Percentiles rank a stretch among this genome's conserved stretches.
These are phyloP conservation scores for Thysanoteuthis rhombus DNA, from an alignment of 2,888 invertebrate species.

Conservation along the genomic window DNA sequence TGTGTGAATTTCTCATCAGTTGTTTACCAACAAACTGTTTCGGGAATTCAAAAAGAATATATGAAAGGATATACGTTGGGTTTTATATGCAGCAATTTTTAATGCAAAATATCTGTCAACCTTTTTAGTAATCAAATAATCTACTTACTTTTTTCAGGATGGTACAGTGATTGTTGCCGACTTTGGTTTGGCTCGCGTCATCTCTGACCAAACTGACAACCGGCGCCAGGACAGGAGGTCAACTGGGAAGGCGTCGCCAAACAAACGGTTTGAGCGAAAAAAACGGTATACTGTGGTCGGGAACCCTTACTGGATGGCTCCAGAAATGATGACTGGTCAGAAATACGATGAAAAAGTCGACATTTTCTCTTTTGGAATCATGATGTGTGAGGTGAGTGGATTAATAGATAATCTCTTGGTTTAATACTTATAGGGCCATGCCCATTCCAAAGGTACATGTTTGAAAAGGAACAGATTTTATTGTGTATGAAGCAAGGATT, in stretches of 20 bases:
- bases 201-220: slow-evolving; percentile 49
- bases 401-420: no score
- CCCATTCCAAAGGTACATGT: no score
- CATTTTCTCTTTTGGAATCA: slow-evolving; percentile 94
- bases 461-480: no score
- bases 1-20: no score
- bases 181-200: slow-evolving; percentile 85
- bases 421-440: no score
- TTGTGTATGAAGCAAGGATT: no score
- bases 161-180: slow-evolving; percentile 93
- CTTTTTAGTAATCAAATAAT: background rate
- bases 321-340: slow-evolving; percentile 97
- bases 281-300: slow-evolving; percentile 95
- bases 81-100: no score
- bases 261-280: slow-evolving; percentile 75
- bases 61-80: no score
- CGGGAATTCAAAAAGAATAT: no score
- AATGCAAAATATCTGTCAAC: no score
- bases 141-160: slow-evolving; percentile 73
- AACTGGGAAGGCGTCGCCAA: slow-evolving; percentile 36
- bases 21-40: no score
- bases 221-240: slow-evolving; percentile 36
- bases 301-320: slow-evolving; percentile 98
- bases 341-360: slow-evolving; percentile 96
- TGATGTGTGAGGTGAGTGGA: slow-evolving; percentile 87